Conservation (phyloP, 2,113 vertebrate species). For the Otolemur garnettii region DNA sequence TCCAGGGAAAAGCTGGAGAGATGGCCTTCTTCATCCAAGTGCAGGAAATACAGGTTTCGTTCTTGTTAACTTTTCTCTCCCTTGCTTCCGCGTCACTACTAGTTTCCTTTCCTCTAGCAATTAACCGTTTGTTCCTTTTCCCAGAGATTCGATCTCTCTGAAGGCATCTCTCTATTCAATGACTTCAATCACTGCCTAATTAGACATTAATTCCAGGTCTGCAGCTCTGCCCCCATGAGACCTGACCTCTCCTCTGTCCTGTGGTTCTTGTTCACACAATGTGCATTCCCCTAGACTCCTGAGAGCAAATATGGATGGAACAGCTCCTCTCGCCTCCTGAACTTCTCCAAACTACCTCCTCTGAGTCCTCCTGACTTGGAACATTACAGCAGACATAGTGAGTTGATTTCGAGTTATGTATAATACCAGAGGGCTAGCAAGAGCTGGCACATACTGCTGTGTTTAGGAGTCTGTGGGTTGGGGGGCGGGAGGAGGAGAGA, state of each 20-base stretch:
- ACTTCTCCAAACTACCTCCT: background rate
- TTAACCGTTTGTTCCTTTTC: constrained; percentile 36
- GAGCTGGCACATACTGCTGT: background rate
- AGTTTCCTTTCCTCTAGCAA: background rate
- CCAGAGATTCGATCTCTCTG: background rate
- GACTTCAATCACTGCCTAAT: constrained; percentile 44
- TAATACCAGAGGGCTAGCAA: background rate
- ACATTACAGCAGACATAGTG: background rate
- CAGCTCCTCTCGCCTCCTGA: background rate
- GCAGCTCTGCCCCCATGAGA: background rate
- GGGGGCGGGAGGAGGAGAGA: no score
- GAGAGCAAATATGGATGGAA: background rate
- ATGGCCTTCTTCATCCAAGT: background rate
- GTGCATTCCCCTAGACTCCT: background rate
- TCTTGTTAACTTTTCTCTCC: no score
- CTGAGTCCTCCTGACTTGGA: background rate
- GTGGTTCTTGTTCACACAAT: background rate
- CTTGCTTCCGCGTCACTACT: background rate
- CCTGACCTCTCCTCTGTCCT: background rate
- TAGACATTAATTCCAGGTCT: constrained; percentile 35
- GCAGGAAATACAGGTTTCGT: background rate
- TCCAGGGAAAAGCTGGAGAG: background rate
- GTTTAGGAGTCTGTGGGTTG: background rate
- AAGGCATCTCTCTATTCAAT: constrained; percentile 26
- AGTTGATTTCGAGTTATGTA: background rate